Evolutionary conservation across 2,888 invertebrate genomes (phyloP).

Genomic region (Drepana falcataria): DNA sequence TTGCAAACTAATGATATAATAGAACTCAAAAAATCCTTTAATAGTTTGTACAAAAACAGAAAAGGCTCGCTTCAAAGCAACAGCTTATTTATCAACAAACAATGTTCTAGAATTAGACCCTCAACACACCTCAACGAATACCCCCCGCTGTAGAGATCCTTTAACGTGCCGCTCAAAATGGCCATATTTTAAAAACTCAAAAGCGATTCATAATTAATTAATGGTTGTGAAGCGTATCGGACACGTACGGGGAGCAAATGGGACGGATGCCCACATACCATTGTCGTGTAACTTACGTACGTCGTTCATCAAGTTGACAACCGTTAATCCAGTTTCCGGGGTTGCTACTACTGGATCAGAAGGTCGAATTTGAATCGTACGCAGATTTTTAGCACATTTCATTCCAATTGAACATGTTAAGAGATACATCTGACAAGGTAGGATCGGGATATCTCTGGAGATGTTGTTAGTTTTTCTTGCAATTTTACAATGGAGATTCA

Average conservation of each 20-base stretch:
- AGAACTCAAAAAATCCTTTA: not conserved
- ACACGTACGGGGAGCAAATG: conserved; percentile 47
- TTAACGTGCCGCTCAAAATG: conserved; percentile 11
- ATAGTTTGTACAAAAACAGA: conserved; percentile 4
- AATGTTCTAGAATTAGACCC: conserved; percentile 18
- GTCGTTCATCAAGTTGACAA: conserved; percentile 76
- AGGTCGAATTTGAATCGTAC: conserved; percentile 14
- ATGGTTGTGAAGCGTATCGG: conserved; percentile 55
- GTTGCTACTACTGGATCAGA: conserved; percentile 34
- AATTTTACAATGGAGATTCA: too few relatives aligned
- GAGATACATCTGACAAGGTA: too few relatives aligned
- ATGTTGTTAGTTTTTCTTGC: too few relatives aligned
- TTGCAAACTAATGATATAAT: not conserved
- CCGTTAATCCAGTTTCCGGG: conserved; percentile 77
- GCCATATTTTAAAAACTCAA: conserved; percentile 25
- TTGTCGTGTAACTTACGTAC: conserved; percentile 75
- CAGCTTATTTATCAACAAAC: conserved; percentile 12
- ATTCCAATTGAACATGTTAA: too few relatives aligned
- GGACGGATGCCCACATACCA: conserved; percentile 70
- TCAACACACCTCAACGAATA: conserved; percentile 11
- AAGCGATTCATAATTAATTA: conserved; percentile 64
- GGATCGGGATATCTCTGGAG: too few relatives aligned
- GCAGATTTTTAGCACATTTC: not conserved
- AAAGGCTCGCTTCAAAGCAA: conserved; percentile 16
- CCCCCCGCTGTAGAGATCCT: conserved; percentile 22